A percentile compares a stretch with the other conserved stretches of the same genome.
Conservation (phyloP, 2,888 invertebrate genomes). For the Empis stercorea region DNA sequence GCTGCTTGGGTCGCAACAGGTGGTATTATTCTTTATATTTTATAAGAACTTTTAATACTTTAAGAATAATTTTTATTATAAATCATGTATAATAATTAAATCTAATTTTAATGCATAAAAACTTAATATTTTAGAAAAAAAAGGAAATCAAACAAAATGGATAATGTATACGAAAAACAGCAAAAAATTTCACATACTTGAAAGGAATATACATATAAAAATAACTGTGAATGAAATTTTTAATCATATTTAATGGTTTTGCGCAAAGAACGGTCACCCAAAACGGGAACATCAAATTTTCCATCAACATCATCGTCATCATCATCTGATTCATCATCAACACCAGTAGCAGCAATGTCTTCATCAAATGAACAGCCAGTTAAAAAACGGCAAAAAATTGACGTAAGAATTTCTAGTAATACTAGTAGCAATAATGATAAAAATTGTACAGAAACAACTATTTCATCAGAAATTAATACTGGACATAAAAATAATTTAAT, state of each 20-base stretch:
- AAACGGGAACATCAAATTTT: conserved; percentile 15
- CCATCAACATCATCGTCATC: conserved; percentile 12
- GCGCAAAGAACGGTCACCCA: conserved; percentile 19
- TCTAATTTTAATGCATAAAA: too few relatives aligned
- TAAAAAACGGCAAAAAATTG: conserved; percentile 69
- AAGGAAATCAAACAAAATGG: too few relatives aligned
- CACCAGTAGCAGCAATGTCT: neutral
- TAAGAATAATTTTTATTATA: too few relatives aligned
- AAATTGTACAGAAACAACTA: conserved; percentile 9
- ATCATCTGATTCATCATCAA: too few relatives aligned
- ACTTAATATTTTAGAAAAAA: too few relatives aligned
- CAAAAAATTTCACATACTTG: neutral
- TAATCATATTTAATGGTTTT: conserved; percentile 18
- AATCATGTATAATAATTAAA: too few relatives aligned
- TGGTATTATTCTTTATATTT: too few relatives aligned
- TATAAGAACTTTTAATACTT: too few relatives aligned
- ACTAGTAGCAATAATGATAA: conserved; percentile 10
- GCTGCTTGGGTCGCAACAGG: too few relatives aligned
- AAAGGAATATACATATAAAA: too few relatives aligned
- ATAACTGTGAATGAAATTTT: neutral
- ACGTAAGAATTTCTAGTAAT: conserved; percentile 18
- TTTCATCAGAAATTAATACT: conserved; percentile 3
- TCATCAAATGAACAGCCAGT: conserved; percentile 68
- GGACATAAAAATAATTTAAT: neutral
- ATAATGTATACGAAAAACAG: neutral